A percentile compares a stretch with the other conserved stretches of the same genome.
These are phyloP conservation scores for Limnephilus auricula DNA, from an alignment of 2,888 invertebrate genomes.

Conservation along the genomic window DNA sequence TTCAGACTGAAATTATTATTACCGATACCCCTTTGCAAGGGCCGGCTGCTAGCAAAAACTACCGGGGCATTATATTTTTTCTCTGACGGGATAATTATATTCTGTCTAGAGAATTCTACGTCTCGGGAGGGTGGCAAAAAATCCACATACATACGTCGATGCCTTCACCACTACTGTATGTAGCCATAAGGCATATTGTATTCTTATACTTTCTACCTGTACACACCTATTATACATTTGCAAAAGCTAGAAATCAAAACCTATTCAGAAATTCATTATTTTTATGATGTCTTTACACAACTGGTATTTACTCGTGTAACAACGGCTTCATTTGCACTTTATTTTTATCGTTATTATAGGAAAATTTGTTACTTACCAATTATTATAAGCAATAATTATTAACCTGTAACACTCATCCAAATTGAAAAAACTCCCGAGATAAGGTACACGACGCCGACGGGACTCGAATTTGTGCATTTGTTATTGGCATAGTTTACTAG, in stretches of 20 bases:
- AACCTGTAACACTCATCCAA: no score
- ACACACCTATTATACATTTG: not conserved
- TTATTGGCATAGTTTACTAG: no score
- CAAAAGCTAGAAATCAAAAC: not conserved
- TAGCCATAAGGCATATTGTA: not conserved
- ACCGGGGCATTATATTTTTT: slow-evolving; percentile 24
- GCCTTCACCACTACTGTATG: not conserved
- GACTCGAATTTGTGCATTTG: no score
- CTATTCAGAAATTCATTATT: not conserved
- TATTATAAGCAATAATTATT: no score
- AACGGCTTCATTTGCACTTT: not conserved
- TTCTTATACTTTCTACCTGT: not conserved
- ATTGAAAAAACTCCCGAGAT: no score
- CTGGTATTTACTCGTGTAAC: not conserved
- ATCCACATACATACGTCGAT: not conserved
- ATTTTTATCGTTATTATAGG: no score
- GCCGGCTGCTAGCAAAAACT: slow-evolving; percentile 34
- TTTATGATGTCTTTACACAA: not conserved
- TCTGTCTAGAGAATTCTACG: slow-evolving; percentile 43
- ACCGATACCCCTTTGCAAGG: slow-evolving; percentile 7
- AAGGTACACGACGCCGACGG: no score
- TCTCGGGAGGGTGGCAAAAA: slow-evolving; percentile 45
- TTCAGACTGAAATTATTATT: not conserved
- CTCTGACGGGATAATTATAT: slow-evolving; percentile 44
- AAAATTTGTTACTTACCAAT: no score